phyloP scores from a whole-genome alignment of 2,797 vertebrate genomes.

The Acanthopagrus latus region DNA sequence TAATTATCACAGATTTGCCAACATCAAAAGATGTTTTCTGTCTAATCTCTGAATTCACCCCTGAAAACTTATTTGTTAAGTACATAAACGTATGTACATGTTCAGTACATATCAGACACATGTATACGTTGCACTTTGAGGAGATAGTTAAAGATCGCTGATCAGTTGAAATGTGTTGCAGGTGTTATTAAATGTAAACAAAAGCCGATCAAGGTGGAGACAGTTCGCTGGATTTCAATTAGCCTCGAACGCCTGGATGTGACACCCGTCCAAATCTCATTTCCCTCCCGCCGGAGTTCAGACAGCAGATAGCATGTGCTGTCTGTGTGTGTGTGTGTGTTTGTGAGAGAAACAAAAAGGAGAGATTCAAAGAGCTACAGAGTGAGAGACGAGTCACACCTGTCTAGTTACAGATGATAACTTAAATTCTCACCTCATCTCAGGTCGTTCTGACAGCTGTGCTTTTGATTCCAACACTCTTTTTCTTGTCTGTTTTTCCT shows the following conservation, averaged over 20 bases:
- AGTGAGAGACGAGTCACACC: background rate
- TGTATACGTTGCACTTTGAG: background rate
- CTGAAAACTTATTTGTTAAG: background rate
- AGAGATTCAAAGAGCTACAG: background rate
- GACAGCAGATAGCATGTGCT: constrained; percentile 19
- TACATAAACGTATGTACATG: background rate
- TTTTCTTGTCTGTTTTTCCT: background rate
- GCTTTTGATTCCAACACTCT: background rate
- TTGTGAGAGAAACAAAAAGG: background rate
- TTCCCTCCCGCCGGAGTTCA: constrained; percentile 26
- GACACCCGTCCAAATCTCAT: constrained; percentile 61
- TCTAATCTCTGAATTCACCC: constrained; percentile 1
- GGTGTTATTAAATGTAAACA: constrained; percentile 39
- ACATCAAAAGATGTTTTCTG: constrained; percentile 1
- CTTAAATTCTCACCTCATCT: background rate
- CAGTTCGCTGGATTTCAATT: constrained; percentile 63
- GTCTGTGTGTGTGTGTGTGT: constrained; percentile 1
- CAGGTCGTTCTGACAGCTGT: background rate
- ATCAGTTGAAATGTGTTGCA: background rate
- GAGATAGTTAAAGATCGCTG: background rate
- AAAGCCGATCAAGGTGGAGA: constrained; percentile 38
- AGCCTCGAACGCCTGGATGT: constrained; percentile 31
- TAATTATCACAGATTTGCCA: constrained; percentile 23
- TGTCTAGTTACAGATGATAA: constrained; percentile 27
- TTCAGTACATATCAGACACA: background rate